Conservation (phyloP, 2,113 vertebrate species). For the Cyprinodon variegatus region DNA sequence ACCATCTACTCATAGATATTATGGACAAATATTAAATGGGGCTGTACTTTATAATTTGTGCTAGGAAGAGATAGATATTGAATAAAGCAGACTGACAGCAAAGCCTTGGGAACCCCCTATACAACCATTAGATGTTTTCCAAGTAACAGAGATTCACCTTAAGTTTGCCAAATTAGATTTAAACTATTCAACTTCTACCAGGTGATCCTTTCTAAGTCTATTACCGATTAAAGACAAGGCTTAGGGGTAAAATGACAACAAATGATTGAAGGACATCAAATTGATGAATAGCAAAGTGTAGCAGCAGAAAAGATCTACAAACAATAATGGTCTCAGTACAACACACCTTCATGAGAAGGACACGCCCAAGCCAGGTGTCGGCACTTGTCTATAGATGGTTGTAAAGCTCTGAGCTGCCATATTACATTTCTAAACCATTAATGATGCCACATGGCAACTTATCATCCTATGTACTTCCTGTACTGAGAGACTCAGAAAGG, state of each 20-base stretch:
- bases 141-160: neutral
- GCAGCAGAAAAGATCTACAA: constrained; percentile 14
- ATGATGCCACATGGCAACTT: constrained; percentile 56
- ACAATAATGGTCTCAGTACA: constrained; percentile 2
- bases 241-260: neutral
- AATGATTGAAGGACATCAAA: constrained; percentile 3
- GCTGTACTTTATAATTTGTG: neutral
- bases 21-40: neutral
- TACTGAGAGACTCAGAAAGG: constrained; percentile 73
- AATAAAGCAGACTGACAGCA: neutral
- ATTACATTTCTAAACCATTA: constrained; percentile 50
- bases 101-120: neutral
- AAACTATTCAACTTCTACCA: neutral
- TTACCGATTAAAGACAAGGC: neutral
- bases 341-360: constrained; percentile 9
- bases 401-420: constrained; percentile 50
- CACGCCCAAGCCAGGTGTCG: constrained; percentile 2
- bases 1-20: neutral
- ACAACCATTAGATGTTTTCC: neutral
- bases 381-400: constrained; percentile 15
- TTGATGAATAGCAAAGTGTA: constrained; percentile 28
- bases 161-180: neutral
- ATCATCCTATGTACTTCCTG: constrained; percentile 73
- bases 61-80: neutral
- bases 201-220: neutral